Conservation (phyloP, 1,140 invertebrate species). For the Ladona fulva region DNA sequence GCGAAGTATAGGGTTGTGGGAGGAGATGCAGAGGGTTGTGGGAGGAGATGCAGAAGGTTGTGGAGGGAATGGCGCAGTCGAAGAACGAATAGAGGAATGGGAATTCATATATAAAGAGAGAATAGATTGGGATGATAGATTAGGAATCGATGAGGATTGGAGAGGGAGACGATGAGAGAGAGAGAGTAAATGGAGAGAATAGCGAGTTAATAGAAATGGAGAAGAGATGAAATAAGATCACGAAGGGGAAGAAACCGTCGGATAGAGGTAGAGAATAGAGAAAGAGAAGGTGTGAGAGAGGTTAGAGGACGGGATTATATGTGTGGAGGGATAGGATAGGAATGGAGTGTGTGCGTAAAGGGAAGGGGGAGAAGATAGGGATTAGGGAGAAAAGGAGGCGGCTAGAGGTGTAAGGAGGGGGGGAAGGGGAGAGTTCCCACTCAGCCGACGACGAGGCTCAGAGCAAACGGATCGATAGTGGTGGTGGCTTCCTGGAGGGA, state of each 20-base stretch:
- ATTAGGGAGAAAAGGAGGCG: neutral
- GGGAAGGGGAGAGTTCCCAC: neutral
- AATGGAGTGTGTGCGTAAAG: neutral
- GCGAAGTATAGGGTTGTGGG: no score
- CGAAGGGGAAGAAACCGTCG: neutral
- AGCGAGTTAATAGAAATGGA: neutral
- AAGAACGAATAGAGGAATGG: no score
- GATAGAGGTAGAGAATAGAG: neutral
- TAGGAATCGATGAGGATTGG: no score
- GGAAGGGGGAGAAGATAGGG: neutral
- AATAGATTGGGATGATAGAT: no score
- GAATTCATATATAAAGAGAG: no score
- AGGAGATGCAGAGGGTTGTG: no score
- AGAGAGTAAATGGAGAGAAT: neutral
- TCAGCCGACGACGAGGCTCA: neutral
- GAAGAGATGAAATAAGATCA: neutral
- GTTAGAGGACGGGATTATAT: neutral
- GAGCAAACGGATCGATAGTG: slow-evolving; percentile 5
- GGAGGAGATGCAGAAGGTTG: no score
- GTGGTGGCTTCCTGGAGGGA: slow-evolving; percentile 4
- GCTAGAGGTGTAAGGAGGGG: neutral
- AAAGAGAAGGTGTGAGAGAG: neutral
- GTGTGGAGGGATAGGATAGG: neutral
- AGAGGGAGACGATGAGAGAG: neutral
- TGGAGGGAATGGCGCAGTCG: no score